A percentile compares a stretch with the other conserved stretches of the same genome.
Conservation (phyloP, 2,797 vertebrate genomes). For the Anguilla megastoma region DNA sequence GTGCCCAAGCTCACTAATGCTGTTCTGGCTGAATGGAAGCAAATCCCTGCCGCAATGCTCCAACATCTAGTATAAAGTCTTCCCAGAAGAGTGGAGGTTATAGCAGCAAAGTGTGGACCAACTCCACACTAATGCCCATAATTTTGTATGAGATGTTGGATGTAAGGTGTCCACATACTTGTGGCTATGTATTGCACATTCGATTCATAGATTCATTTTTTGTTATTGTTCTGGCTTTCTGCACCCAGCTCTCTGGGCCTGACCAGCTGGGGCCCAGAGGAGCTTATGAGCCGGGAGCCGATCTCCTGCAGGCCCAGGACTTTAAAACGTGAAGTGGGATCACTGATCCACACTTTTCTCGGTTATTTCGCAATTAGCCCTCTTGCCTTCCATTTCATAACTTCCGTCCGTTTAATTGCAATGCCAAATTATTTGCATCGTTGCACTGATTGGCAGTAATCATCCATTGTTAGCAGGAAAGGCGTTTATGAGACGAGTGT, state of each 20-base stretch:
- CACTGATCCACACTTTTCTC: conserved; percentile 15
- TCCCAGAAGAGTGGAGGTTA: no score
- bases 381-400: conserved; percentile 31
- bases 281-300: neutral
- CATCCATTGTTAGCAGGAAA: neutral
- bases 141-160: no score
- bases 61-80: no score
- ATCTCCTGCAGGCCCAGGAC: neutral
- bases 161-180: no score
- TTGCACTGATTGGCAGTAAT: conserved; percentile 8
- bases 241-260: neutral
- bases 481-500: neutral
- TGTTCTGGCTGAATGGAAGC: no score
- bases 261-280: neutral
- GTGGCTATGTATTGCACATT: no score
- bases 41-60: no score
- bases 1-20: no score
- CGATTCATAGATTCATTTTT: no score
- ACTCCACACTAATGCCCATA: no score
- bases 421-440: conserved; percentile 20
- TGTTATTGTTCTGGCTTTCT: neutral
- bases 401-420: conserved; percentile 8
- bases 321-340: conserved; percentile 6
- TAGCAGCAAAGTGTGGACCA: no score
- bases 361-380: conserved; percentile 19